Base-by-base conservation (phyloP, 2,888 invertebrate species). In the Xanthostigma xanthostigma region DNA sequence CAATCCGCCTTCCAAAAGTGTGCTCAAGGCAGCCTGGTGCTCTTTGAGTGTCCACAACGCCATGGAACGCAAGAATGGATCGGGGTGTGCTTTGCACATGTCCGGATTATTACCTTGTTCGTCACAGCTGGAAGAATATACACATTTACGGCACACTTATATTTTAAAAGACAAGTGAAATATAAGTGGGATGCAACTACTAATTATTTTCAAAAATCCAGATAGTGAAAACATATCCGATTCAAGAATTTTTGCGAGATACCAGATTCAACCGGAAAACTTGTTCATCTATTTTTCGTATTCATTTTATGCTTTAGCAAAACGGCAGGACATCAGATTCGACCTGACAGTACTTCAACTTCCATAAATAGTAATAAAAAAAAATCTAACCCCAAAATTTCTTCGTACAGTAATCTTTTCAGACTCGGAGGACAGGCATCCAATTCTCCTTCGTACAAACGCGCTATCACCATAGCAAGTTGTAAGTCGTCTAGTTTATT, bases 31-130 rank as follows among this genome's bases (percentile, higher is more conserved):
- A 2, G 81, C 81, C 13, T 86, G 84, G 62, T 94, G 87, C 53
- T 93, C 92, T 63, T 93, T 92, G 46, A 98, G 69, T 54, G 91
- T 84, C 98, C 98, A 99, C 40, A 92, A 73, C 0, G 96, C 90
- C 90, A 98, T 98, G 5, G 97, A 97, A 3, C 98, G 80, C 13
- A 96, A 72, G 69, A 99, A 99, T 0, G 98, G 97, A 71, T 99
- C 97, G 0, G 91, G 90, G 65, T 92, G 89, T 0, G 85, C 85
- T 51, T 74, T 77, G 11, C 79, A 78, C 33, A 81, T 62, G 57
- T 86, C 83, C 54, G 84, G 76, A 58, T 82, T 79, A n/a, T 74
- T 78, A 47, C 73, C 73, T 52, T 78, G 79, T 37, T 72, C 66
- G 58, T 84, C 82, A 54, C 81, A 81, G 5, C 79, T 72, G 53